Evolutionary conservation across 2,888 invertebrate genomes (phyloP).

Genomic region (Phyllotreta striolata): DNA sequence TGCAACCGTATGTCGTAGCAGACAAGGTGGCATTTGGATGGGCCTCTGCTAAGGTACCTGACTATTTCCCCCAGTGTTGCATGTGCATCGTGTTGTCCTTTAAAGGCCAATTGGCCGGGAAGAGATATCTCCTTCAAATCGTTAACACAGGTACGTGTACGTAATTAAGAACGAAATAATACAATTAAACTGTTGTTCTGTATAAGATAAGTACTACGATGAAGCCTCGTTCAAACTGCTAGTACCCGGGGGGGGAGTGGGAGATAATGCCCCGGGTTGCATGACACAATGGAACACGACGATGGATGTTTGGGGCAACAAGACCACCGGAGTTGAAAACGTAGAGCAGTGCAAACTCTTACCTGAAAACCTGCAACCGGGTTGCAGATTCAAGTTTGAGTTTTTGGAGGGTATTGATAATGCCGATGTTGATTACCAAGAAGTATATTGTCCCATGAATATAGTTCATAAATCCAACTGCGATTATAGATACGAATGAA

Average conservation of each 20-base stretch:
- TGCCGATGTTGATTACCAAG: slow-evolving; percentile 33
- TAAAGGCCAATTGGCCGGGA: slow-evolving; percentile 32
- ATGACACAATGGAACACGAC: slow-evolving; percentile 38
- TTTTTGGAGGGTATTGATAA: slow-evolving; percentile 38
- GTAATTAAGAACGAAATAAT: too few relatives aligned
- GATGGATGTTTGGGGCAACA: slow-evolving; percentile 34
- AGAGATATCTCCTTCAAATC: slow-evolving; percentile 33
- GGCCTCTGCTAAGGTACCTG: too few relatives aligned
- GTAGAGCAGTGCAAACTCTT: slow-evolving; percentile 33
- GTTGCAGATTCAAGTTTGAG: slow-evolving; percentile 36
- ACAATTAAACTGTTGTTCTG: too few relatives aligned
- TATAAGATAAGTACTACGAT: too few relatives aligned
- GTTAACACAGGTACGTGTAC: background rate
- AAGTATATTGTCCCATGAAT: slow-evolving; percentile 40
- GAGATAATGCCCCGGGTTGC: slow-evolving; percentile 38
- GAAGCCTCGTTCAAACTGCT: slow-evolving; percentile 39
- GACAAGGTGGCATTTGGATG: slow-evolving; percentile 30
- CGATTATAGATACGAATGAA: slow-evolving; percentile 21
- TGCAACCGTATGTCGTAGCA: slow-evolving; percentile 34
- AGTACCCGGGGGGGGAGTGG: slow-evolving; percentile 40
- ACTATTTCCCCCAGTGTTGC: slow-evolving; percentile 36
- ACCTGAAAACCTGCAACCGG: slow-evolving; percentile 32
- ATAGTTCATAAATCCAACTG: too few relatives aligned
- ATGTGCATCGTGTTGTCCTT: slow-evolving; percentile 37
- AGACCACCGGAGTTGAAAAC: slow-evolving; percentile 29